Base-by-base conservation (phyloP, 2,888 invertebrate species). In the Limnephilus marmoratus region DNA sequence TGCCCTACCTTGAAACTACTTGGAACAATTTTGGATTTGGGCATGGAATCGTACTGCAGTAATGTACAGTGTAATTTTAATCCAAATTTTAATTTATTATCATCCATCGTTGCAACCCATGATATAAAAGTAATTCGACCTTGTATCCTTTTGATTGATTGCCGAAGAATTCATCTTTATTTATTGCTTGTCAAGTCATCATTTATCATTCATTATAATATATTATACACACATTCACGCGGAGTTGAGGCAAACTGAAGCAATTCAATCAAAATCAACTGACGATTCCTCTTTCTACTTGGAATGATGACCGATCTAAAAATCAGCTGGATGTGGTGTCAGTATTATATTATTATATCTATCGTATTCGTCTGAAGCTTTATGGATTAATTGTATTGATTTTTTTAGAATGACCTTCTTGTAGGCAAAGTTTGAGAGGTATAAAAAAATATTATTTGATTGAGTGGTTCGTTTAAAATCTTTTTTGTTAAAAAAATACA, bases 111-210 rank as follows among this genome's bases (percentile, higher is more conserved):
- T 81, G 34, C 53, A 24, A 89, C 80, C 81, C 88, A 3, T 81
- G 37, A 37, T 80, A 89, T 80, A 81, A 89, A 89, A 68, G 37
- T 89, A 37, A 37, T 89, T 13, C 88, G 68, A 89, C 88, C 81
- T 80, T 88, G 88, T 88, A 88, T 88, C 53, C 34, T 31, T 85
- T 80, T 89, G 88, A 89, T 89, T 89, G 88, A 89, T 89, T 89
- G 80, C 37, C 37, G 34, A 31, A 81, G 88, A 89, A 80, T 89
- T 89, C 81, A 89, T 89, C 88, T 80, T 89, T 89, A 89, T 89
- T 80, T 89, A 89, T 89, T 41, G 88, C 81, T 89, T 89, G 88
- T 89, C 88, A 81, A 80, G 80, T 80, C 37, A 41, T 80, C 80
- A 89, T 89, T 89, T 80, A 89, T 89, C 88, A 89, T 89, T 89